These are phyloP conservation scores for Chionomys nivalis DNA, from an alignment of 2,113 vertebrate genomes.

Conservation along the genomic window DNA sequence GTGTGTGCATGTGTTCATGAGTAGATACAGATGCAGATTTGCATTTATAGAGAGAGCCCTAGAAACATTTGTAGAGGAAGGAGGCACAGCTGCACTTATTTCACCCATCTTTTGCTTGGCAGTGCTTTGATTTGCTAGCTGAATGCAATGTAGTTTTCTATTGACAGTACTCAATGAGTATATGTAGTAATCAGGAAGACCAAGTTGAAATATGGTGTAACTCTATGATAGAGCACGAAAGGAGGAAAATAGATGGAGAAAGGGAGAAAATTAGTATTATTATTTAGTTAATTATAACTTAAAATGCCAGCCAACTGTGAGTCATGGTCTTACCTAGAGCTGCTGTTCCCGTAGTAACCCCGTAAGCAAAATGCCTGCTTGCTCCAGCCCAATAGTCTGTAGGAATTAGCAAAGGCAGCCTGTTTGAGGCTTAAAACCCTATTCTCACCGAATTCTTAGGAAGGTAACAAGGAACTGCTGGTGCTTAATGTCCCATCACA, in stretches of 20 bases:
- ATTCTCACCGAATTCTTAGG: neutral
- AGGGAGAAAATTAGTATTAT: neutral
- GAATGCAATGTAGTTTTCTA: neutral
- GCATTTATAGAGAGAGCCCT: neutral
- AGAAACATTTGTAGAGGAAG: neutral
- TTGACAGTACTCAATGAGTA: neutral
- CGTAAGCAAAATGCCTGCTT: neutral
- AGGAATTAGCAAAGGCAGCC: neutral
- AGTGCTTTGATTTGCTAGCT: neutral
- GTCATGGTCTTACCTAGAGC: neutral
- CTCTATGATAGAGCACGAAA: neutral
- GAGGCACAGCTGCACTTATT: too few relatives aligned
- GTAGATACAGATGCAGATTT: neutral
- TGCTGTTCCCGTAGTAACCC: neutral
- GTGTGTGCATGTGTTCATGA: neutral
- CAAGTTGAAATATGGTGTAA: neutral
- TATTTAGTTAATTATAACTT: neutral
- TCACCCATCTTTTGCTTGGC: neutral
- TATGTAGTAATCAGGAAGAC: neutral
- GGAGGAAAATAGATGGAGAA: neutral
- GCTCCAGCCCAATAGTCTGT: neutral
- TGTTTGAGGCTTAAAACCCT: neutral
- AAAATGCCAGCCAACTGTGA: neutral
- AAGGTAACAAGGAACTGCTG: neutral
- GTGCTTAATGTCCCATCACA: neutral